These are phyloP conservation scores for Chironomus riparius DNA, from an alignment of 2,888 invertebrate genomes.

Conservation along the genomic window DNA sequence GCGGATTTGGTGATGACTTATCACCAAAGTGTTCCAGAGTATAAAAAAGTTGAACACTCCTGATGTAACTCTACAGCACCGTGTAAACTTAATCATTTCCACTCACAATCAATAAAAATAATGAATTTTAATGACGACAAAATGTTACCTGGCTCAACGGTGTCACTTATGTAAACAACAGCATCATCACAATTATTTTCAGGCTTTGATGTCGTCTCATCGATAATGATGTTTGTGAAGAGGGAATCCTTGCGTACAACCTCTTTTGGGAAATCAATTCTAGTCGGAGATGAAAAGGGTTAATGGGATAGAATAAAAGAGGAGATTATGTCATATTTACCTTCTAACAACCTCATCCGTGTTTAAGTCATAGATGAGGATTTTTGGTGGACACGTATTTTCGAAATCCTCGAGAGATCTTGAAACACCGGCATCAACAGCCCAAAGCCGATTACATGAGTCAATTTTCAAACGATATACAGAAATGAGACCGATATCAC, in stretches of 20 bases:
- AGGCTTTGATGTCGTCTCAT: conserved; percentile 56
- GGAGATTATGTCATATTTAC: conserved; percentile 24
- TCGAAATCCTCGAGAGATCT: conserved; percentile 54
- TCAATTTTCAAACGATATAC: conserved; percentile 69
- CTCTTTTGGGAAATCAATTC: conserved; percentile 65
- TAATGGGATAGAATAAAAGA: conserved; percentile 32
- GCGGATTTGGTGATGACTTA: no score
- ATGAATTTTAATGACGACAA: neutral
- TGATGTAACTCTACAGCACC: no score
- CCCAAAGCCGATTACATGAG: conserved; percentile 76
- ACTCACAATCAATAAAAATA: no score
- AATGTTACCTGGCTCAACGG: conserved; percentile 61
- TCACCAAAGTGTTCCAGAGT: no score
- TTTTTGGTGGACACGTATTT: conserved; percentile 65
- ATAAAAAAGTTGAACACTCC: no score
- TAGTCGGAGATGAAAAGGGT: conserved; percentile 32
- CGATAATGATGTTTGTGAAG: conserved; percentile 69
- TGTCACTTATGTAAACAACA: conserved; percentile 72
- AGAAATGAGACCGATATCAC: conserved; percentile 64
- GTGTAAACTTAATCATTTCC: no score
- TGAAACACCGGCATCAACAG: conserved; percentile 59
- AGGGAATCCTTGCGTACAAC: conserved; percentile 65
- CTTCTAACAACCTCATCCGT: conserved; percentile 57
- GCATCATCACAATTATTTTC: conserved; percentile 62
- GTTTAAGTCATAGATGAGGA: conserved; percentile 67